Evolutionary conservation across 2,888 invertebrate species (phyloP), one percentile per base, ranked within the genome.

Genomic region (Cryptus viduatorius): DNA sequence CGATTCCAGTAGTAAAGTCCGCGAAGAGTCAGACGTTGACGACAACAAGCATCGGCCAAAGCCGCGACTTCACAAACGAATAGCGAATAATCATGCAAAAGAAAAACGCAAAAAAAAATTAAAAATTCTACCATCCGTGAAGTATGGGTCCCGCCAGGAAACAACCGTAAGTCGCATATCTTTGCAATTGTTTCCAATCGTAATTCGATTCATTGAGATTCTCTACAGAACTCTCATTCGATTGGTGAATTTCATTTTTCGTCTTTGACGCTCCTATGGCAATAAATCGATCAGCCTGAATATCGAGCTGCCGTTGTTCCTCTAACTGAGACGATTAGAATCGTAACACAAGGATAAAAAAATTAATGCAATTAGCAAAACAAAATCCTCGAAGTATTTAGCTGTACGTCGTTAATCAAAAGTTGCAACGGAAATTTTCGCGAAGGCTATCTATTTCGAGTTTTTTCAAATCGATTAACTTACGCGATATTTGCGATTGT

Each of bases 401-500:
- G 19, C 10, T 10, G 24, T 10, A 10, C 12, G 24, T 24, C 56
- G 56, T 10, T 56, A 56, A 56, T 12, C 8, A 19, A 10, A 19
- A 1, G 16, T 19, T 19, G 56, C 56, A 24, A 8, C 37, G 56
- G 19, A 19, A 24, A 56, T 24, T 24, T 4, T 10, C 10, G 19
- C 3, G 3, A 56, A 48, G 37, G 37, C 0, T 8, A 37, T 37
- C 37, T 37, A 37, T 37, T 48, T 48, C 46, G 14, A 48, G 56
- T 24, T 56, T 12, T 24, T 19, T 19, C 3, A 24, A 24, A 37
- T 37, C 37, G 1, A 94, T 93, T 84, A 5, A 92, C 94, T 95
- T 94, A 97, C 97, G 94, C 96, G 91, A 84, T 96, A 94, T 90
- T 95, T 95, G 90, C 95, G 96, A 76, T 95, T 96, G 85, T 96